Evolutionary conservation across 2,113 vertebrate species (phyloP), one percentile per base, ranked within the genome.

Genomic region (Phrynosoma platyrhinos): DNA sequence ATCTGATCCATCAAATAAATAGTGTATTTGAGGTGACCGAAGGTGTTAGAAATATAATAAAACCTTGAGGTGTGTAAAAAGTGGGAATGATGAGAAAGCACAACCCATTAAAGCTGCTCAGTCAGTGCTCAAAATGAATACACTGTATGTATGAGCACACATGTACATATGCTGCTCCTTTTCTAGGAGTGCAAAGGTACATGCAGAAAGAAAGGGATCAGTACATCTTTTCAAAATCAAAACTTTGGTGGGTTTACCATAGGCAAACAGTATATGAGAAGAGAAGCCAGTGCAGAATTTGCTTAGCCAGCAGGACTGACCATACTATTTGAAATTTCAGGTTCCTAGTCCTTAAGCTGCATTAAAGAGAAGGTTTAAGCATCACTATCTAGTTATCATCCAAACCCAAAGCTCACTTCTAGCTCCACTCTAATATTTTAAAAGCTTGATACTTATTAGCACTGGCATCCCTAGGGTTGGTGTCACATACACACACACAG

Each of bases 61-160:
- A 83, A 91, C 2, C 79, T 13, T 25, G 25, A 64, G 4, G 21
- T 32, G 88, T 72, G 55, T 1, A 32, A 0, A 58, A 0, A 87
- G 55, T 80, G 89, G 91, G 79, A 84, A 84, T 40, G 23, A 88
- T 58, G 21, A 91, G 81, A 88, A 94, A 95, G 86, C 23, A 91
- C 23, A 1, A 10, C 53, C 3, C 79, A 40, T 84, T 92, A 75
- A 82, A 27, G 52, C 23, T 90, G 91, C 52, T 55, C 86, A 30
- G 8, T 68, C 66, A 68, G 23, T 9, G 82, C 91, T 90, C 84
- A 92, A 88, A 86, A 92, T 72, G 52, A 83, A 68, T 36, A 9
- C 18, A 4, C n/a, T 32, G 27, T 21, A 13, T 84, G 72, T 52
- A 5, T 69, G 25, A 52, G 42, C n/a, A 13, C 40, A 13, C 4